Base-by-base conservation (phyloP, 2,797 vertebrate species). In the Danio albolineatus region DNA sequence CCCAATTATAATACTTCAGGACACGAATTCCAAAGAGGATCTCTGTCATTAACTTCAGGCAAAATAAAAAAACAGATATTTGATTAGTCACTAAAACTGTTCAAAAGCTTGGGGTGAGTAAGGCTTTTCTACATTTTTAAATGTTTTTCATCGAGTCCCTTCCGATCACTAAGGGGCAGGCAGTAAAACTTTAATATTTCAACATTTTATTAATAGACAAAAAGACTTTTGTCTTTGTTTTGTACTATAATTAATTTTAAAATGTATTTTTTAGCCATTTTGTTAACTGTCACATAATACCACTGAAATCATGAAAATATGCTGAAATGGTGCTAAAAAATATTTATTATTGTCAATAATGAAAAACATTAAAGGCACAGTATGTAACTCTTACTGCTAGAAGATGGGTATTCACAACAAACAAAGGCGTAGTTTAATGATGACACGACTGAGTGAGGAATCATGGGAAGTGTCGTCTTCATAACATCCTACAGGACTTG, bases 1-100 rank as follows among this genome's bases (percentile, higher is more conserved):
- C 97, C 98, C 98, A 99, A 74, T 92, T 86, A 12, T 97, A 97
- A 88, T 98, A 97, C 89, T 99, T 99, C 85, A 99, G 95, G 88
- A 98, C 96, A 2, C 96, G 95, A 59, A 99, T 95, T 75, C 98
- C 98, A 66, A 91, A 91, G 2, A 99, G 94, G 75, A 99, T 91
- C 86, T 99, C 97, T 0, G 97, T 94, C 95, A 99, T 95, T 7
- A 99, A 89, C 97, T 99, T 78, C 79, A 83, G 38, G 13, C 6
- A 76, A 62, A 66, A 62, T 10, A 0, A 59, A 16, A 43, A 28
- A 28, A 53, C 13, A 73, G 36, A 62, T 41, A 13, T 54, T 44
- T 38, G 7, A 21, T 62, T 4, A 56, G 39, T 14, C 13, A 59
- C 39, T 38, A 57, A 36, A 41, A 71, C 28, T 28, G 28, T 28